Conservation (phyloP, 2,113 vertebrate species). For the Python bivittatus region DNA sequence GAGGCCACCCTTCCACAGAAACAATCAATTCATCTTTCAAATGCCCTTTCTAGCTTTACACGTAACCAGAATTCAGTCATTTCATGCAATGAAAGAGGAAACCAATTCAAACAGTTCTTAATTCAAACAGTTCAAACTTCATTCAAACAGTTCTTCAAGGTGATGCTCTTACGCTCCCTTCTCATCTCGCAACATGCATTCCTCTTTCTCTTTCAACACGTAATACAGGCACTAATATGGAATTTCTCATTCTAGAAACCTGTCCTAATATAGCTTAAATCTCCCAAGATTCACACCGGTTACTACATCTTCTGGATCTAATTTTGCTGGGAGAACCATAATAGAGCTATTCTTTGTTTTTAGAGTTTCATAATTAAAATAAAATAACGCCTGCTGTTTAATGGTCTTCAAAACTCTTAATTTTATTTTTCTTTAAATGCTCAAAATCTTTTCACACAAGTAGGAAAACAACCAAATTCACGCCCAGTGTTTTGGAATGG, state of each 20-base stretch:
- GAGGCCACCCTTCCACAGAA: neutral
- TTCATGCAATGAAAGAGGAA: neutral
- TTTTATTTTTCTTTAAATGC: neutral
- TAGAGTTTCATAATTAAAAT: neutral
- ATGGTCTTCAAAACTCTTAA: neutral
- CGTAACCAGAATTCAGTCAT: neutral
- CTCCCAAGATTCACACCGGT: too few species aligned
- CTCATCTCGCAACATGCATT: neutral
- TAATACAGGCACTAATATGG: conserved; percentile 42
- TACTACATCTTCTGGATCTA: conserved; percentile 32
- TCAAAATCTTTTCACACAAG: neutral
- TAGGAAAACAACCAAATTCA: neutral
- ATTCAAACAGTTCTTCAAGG: neutral
- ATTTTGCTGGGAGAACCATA: neutral
- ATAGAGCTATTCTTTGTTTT: neutral
- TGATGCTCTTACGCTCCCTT: neutral
- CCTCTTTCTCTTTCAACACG: conserved; percentile 48
- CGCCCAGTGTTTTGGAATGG: neutral
- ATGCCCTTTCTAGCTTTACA: neutral
- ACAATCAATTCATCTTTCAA: neutral
- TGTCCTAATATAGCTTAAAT: neutral
- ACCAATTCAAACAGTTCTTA: neutral
- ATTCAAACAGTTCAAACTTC: neutral
- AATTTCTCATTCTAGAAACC: conserved; percentile 56
- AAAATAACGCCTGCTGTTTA: neutral